Base-by-base conservation (phyloP, 2,888 invertebrate species). In the Macrophya alboannulata region DNA sequence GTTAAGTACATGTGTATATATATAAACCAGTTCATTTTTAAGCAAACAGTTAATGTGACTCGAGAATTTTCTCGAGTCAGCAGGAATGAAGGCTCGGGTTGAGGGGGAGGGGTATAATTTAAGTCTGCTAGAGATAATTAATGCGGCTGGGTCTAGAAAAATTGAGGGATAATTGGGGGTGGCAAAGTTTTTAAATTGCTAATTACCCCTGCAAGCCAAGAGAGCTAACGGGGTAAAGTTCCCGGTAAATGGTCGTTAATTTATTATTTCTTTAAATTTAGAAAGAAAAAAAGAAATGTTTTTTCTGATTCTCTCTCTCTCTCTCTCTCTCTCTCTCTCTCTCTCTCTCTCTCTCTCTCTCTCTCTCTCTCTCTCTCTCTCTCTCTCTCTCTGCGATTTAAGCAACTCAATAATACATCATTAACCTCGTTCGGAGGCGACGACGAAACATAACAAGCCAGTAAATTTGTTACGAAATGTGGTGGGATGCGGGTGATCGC, bases 151-250 rank as follows among this genome's bases (percentile, higher is more conserved):
- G 81, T 81, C 43, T 81, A 81, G 62, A 81, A 81, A 81, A 81
- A 81, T 81, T 81, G 62, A 81, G 43, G 81, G 81, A 81, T 81
- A 81, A 81, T 81, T 81, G 81, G 62, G 81, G 81, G 81, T 62
- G 51, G 25, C 81, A 62, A 81, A 81, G 81, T 81, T 81, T 81
- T 62, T 62, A 43, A 59, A 81, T 81, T 81, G 59, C 81, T 81
- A 62, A 81, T 81, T 81, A 81, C 81, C 81, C 72, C 12, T 21
- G 72, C 37, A 25, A 72, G 77, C 51, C 15, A 31, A 55, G 77
- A 55, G 51, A 68, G 68, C 15, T 31, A 77, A 55, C 31, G 77
- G 43, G 55, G 51, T 77, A 17, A 55, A 77, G 48, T 55, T 77
- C n/a, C 51, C 77, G n/a, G n/a, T 37, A 55, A 77, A 77, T 55